Conservation (phyloP, 2,113 vertebrate species). For the Austrofundulus limnaeus region DNA sequence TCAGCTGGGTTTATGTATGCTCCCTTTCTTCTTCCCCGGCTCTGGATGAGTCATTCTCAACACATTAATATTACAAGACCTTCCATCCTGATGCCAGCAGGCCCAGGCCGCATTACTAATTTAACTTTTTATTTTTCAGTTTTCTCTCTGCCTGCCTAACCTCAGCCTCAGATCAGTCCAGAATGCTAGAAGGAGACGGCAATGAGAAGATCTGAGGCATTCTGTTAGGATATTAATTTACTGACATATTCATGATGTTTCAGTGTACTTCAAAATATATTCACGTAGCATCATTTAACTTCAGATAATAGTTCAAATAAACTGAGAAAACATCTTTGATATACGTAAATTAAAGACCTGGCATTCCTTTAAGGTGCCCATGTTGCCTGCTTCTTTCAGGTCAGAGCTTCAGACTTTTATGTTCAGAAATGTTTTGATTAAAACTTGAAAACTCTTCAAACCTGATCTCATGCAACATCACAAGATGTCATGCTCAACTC, state of each 20-base stretch:
- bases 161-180: constrained; percentile 25
- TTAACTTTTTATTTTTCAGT: constrained; percentile 73
- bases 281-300: background rate
- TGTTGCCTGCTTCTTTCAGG: too few species aligned
- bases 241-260: too few species aligned
- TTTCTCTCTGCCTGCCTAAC: constrained; percentile 46
- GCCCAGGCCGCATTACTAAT: constrained; percentile 73
- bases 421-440: too few species aligned
- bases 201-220: background rate
- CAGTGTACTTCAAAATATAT: too few species aligned
- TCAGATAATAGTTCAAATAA: background rate
- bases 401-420: too few species aligned
- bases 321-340: background rate
- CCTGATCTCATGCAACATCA: too few species aligned
- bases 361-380: too few species aligned
- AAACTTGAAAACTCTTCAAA: too few species aligned
- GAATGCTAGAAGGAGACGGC: constrained; percentile 7
- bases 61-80: constrained; percentile 78
- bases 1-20: constrained; percentile 19
- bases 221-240: constrained; percentile 4
- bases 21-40: constrained; percentile 29
- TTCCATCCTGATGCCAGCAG: constrained; percentile 47
- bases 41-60: constrained; percentile 66
- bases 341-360: background rate
- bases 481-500: too few species aligned